Evolutionary conservation across 92 coral and sea anemone species (phyloP).

Genomic region (Porites lobata): DNA sequence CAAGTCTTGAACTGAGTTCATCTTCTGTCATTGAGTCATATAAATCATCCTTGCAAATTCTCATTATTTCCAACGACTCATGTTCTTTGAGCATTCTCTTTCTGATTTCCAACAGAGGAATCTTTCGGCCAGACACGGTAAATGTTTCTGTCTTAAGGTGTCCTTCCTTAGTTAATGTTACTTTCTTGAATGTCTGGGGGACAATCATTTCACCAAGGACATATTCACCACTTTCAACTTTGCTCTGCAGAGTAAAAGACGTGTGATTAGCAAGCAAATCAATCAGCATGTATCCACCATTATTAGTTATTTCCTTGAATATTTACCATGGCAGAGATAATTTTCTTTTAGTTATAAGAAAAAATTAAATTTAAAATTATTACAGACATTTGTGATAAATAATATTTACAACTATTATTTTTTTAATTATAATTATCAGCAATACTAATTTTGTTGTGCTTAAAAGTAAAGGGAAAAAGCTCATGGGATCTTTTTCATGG

Average conservation of each 20-base stretch:
- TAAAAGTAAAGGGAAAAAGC: too few relatives aligned
- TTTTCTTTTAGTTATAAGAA: too few relatives aligned
- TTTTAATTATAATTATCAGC: too few relatives aligned
- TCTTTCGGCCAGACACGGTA: constrained; percentile 2
- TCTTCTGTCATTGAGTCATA: too few relatives aligned
- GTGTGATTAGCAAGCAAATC: background rate
- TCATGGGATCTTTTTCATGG: too few relatives aligned
- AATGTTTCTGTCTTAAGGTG: constrained; percentile 12
- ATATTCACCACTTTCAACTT: constrained; percentile 34
- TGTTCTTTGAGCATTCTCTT: too few relatives aligned
- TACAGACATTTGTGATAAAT: background rate
- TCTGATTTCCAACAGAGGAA: too few relatives aligned
- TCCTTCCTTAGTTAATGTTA: background rate
- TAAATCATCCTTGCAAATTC: too few relatives aligned
- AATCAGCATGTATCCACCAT: background rate
- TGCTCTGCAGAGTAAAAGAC: constrained; percentile 1
- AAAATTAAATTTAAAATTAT: constrained; percentile 1
- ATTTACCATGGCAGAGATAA: constrained; percentile 47
- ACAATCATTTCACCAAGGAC: constrained; percentile 24
- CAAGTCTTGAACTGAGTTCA: too few relatives aligned
- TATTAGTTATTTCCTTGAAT: constrained; percentile 4
- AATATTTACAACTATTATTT: too few relatives aligned
- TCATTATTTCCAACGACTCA: too few relatives aligned
- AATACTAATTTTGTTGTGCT: too few relatives aligned
- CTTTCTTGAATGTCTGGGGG: constrained; percentile 36